Percentiles rank a stretch among this genome's conserved stretches.
phyloP scores from a whole-genome alignment of 2,888 invertebrate genomes.

The Meliscaeva auricollis region DNA sequence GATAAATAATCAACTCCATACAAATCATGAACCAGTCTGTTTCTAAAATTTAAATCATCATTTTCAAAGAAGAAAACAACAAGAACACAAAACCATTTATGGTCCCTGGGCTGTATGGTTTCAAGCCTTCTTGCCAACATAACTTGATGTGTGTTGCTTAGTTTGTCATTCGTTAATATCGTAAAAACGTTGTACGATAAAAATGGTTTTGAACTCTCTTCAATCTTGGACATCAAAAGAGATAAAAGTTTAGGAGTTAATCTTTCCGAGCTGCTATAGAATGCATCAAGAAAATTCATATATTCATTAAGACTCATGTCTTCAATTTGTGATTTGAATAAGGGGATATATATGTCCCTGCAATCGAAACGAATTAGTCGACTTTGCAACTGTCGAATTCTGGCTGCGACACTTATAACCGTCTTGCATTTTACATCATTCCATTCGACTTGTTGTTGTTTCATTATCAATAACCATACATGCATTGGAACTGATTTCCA shows the following conservation, averaged over 20 bases:
- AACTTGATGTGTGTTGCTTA: neutral
- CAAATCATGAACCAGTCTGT: neutral
- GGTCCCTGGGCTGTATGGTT: conserved; percentile 5
- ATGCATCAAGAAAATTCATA: conserved; percentile 78
- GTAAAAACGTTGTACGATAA: conserved; percentile 33
- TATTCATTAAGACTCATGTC: conserved; percentile 78
- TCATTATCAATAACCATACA: conserved; percentile 78
- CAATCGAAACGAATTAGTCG: conserved; percentile 75
- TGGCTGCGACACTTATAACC: conserved; percentile 77
- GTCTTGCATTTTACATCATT: conserved; percentile 48
- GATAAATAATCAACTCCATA: neutral
- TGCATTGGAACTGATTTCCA: conserved; percentile 81
- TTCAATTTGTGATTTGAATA: conserved; percentile 75
- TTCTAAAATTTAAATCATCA: too few species aligned
- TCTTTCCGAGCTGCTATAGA: conserved; percentile 78
- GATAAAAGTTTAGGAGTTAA: conserved; percentile 32
- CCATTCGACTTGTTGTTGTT: conserved; percentile 31
- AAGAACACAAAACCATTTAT: conserved; percentile 56
- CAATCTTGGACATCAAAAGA: conserved; percentile 23
- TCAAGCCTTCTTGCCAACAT: conserved; percentile 29
- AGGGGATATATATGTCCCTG: conserved; percentile 71
- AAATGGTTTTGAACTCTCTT: conserved; percentile 11
- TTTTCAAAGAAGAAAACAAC: conserved; percentile 35
- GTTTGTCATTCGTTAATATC: conserved; percentile 13
- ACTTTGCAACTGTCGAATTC: conserved; percentile 79